These are phyloP conservation scores for Polydrusus pterygomalis DNA, from an alignment of 2,888 invertebrate species.

Conservation along the genomic window DNA sequence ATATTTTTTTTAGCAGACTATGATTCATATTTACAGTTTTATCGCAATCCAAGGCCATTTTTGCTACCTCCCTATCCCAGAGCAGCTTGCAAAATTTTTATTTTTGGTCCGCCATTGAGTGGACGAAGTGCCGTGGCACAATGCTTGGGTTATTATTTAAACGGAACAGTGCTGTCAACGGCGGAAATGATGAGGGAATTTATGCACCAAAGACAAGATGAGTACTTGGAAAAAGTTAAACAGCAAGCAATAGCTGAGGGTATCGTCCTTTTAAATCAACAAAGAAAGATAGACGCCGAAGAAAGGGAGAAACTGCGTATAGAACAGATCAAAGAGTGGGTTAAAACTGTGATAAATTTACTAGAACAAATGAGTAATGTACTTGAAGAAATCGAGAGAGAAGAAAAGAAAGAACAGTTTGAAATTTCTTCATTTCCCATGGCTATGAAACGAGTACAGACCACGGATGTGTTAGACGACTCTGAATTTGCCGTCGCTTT, in stretches of 20 bases:
- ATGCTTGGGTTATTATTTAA: constrained; percentile 75
- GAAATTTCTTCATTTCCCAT: constrained; percentile 65
- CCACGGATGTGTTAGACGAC: constrained; percentile 53
- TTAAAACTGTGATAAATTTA: constrained; percentile 49
- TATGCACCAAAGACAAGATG: constrained; percentile 59
- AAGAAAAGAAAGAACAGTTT: constrained; percentile 54
- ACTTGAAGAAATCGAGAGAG: constrained; percentile 52
- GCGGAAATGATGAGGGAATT: constrained; percentile 62
- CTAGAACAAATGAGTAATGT: constrained; percentile 53
- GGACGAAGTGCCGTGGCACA: constrained; percentile 77
- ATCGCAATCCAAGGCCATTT: constrained; percentile 78
- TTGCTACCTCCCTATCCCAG: constrained; percentile 76
- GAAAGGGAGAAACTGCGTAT: constrained; percentile 58
- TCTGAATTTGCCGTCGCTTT: constrained; percentile 56
- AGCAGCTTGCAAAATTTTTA: constrained; percentile 76
- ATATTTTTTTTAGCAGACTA: constrained; percentile 77
- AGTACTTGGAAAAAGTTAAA: constrained; percentile 70
- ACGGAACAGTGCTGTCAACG: constrained; percentile 72
- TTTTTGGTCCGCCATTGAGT: constrained; percentile 77
- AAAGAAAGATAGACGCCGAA: constrained; percentile 60
- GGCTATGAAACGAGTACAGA: constrained; percentile 57
- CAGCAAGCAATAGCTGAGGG: constrained; percentile 63
- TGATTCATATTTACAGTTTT: constrained; percentile 74
- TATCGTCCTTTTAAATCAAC: constrained; percentile 60
- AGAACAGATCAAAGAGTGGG: constrained; percentile 71